Evolutionary conservation across 1,140 invertebrate genomes (phyloP).

Genomic region (Aphidius ervi): DNA sequence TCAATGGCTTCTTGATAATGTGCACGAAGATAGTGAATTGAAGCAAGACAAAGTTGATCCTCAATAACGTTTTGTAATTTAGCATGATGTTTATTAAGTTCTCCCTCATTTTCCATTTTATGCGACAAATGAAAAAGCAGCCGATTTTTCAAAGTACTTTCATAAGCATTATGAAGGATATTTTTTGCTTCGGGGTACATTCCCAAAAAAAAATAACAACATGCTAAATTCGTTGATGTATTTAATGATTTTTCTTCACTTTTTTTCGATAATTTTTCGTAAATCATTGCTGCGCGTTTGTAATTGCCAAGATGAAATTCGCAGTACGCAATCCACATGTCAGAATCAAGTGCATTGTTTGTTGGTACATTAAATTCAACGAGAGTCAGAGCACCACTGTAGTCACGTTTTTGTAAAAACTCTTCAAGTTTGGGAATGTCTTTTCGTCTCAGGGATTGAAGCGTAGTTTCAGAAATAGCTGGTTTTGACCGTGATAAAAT

Average conservation of each 20-base stretch:
- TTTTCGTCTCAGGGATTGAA: conserved; percentile 45
- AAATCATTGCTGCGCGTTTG: conserved; percentile 76
- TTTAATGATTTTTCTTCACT: conserved; percentile 47
- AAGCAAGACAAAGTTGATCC: conserved; percentile 93
- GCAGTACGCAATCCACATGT: conserved; percentile 91
- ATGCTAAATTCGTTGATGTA: conserved; percentile 77
- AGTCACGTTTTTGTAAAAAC: conserved; percentile 85
- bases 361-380: conserved; percentile 71
- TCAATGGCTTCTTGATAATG: conserved; percentile 99
- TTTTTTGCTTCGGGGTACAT: conserved; percentile 71
- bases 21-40: conserved; percentile 91
- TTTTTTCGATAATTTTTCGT: conserved; percentile 54
- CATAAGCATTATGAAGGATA: conserved; percentile 58
- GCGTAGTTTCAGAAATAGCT: conserved; percentile 51
- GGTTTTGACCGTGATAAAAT: conserved; percentile 70
- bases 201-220: conserved; percentile 94
- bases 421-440: conserved; percentile 81
- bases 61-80: conserved; percentile 84
- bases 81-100: conserved; percentile 77
- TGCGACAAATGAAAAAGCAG: conserved; percentile 91
- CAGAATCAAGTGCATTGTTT: conserved; percentile 60
- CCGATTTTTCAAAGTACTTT: conserved; percentile 69
- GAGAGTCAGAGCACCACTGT: conserved; percentile 87
- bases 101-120: conserved; percentile 85
- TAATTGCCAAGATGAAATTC: conserved; percentile 94